Evolutionary conservation across 2,888 invertebrate genomes (phyloP).

Genomic region (Lithophane leautieri): DNA sequence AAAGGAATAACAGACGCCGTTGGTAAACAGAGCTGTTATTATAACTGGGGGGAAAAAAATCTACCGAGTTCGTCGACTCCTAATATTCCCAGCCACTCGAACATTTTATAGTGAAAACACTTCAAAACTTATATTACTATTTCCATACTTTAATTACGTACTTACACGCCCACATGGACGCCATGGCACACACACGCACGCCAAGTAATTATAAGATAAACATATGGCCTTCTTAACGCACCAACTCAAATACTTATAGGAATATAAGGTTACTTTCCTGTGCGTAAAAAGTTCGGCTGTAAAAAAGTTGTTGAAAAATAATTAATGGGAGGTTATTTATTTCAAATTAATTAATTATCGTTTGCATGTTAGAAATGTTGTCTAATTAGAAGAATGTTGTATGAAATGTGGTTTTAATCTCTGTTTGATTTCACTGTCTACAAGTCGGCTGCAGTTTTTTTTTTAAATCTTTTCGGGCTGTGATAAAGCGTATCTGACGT

Average conservation of each 20-base stretch:
- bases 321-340: constrained; percentile 47
- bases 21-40: constrained; percentile 86
- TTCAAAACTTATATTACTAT: constrained; percentile 90
- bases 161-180: constrained; percentile 82
- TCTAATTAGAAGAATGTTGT: constrained; percentile 48
- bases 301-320: constrained; percentile 53
- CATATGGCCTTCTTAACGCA: constrained; percentile 85
- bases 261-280: constrained; percentile 82
- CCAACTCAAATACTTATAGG: constrained; percentile 70
- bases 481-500: constrained; percentile 19
- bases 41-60: constrained; percentile 84
- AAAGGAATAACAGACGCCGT: constrained; percentile 81
- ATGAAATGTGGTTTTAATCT: constrained; percentile 44
- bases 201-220: constrained; percentile 84
- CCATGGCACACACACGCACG: constrained; percentile 71
- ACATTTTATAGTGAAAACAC: constrained; percentile 90
- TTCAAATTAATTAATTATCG: constrained; percentile 48
- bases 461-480: not conserved
- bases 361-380: constrained; percentile 49
- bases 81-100: constrained; percentile 88
- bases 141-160: constrained; percentile 89
- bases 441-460: not conserved
- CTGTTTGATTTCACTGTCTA: constrained; percentile 22
- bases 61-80: constrained; percentile 82
- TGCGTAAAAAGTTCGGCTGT: constrained; percentile 52